phyloP scores from a whole-genome alignment of 2,888 invertebrate species.

The Ephialtes manifestator region DNA sequence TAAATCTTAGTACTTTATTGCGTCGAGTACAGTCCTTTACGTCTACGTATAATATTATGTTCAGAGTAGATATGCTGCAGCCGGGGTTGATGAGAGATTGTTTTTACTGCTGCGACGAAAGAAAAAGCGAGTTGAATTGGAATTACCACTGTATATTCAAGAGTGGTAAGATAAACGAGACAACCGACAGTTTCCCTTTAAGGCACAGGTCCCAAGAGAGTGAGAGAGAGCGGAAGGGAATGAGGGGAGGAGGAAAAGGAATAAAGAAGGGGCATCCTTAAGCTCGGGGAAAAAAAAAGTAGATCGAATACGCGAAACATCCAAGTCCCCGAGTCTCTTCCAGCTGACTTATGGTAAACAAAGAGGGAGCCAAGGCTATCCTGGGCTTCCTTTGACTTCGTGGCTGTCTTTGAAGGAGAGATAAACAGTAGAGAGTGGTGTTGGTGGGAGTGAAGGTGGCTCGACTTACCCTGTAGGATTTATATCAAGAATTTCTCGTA shows the following conservation, averaged over 20 bases:
- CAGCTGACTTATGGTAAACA: slow-evolving; percentile 48
- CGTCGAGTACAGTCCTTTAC: slow-evolving; percentile 12
- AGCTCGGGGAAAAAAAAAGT: slow-evolving; percentile 16
- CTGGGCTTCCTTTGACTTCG: slow-evolving; percentile 19
- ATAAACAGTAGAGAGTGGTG: slow-evolving; percentile 6
- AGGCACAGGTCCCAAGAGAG: slow-evolving; percentile 40
- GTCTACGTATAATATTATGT: slow-evolving; percentile 10
- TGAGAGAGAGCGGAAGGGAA: neutral
- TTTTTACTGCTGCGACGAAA: slow-evolving; percentile 23
- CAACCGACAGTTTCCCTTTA: slow-evolving; percentile 7
- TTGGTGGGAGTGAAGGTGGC: slow-evolving; percentile 25
- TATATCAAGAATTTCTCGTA: slow-evolving; percentile 38
- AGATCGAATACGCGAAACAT: slow-evolving; percentile 24
- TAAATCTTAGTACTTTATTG: slow-evolving; percentile 40
- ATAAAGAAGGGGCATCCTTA: slow-evolving; percentile 15
- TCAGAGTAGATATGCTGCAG: neutral
- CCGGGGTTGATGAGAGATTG: slow-evolving; percentile 36
- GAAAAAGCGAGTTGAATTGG: slow-evolving; percentile 20
- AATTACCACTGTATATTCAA: neutral
- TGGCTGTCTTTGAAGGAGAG: slow-evolving; percentile 18
- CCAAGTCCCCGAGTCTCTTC: slow-evolving; percentile 19
- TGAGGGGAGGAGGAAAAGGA: neutral
- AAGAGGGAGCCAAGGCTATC: slow-evolving; percentile 33
- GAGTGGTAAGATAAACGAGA: neutral
- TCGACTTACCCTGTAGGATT: slow-evolving; percentile 43